phyloP scores from a whole-genome alignment of 1,140 invertebrate species.

The Lethocerus indicus region DNA sequence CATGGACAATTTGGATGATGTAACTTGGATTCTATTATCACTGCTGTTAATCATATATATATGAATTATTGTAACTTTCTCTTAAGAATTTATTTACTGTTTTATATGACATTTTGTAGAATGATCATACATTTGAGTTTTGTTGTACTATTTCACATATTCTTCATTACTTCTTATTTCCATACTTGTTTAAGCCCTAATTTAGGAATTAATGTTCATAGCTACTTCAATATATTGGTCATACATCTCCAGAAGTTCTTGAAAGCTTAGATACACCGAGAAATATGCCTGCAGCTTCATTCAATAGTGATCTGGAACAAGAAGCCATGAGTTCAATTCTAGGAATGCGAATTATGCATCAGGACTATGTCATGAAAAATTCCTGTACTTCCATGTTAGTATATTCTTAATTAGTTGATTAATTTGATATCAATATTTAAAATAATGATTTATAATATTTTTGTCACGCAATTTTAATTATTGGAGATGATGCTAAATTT shows the following conservation, averaged over 20 bases:
- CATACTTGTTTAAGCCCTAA: constrained; percentile 2
- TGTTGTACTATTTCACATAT: background rate
- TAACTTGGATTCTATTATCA: constrained; percentile 29
- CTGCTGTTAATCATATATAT: constrained; percentile 4
- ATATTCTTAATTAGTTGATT: constrained; percentile 1
- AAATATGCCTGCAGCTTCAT: constrained; percentile 46
- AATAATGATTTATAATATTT: background rate
- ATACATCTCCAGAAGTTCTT: constrained; percentile 81
- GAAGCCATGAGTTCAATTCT: constrained; percentile 71
- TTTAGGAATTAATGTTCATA: constrained; percentile 25
- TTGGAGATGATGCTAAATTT: background rate
- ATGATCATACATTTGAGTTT: background rate
- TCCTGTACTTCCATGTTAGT: constrained; percentile 1
- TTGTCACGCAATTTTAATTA: background rate
- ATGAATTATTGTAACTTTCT: constrained; percentile 7
- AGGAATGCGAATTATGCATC: constrained; percentile 58
- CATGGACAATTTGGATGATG: constrained; percentile 85
- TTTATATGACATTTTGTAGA: constrained; percentile 2
- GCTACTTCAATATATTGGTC: constrained; percentile 77
- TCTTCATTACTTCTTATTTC: background rate
- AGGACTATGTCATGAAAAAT: constrained; percentile 38
- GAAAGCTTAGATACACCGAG: constrained; percentile 45
- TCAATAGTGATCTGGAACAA: constrained; percentile 52
- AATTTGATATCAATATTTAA: background rate
- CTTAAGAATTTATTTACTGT: background rate